Evolutionary conservation across 2,797 vertebrate species (phyloP).

Genomic region (Syndactyla subalaris): DNA sequence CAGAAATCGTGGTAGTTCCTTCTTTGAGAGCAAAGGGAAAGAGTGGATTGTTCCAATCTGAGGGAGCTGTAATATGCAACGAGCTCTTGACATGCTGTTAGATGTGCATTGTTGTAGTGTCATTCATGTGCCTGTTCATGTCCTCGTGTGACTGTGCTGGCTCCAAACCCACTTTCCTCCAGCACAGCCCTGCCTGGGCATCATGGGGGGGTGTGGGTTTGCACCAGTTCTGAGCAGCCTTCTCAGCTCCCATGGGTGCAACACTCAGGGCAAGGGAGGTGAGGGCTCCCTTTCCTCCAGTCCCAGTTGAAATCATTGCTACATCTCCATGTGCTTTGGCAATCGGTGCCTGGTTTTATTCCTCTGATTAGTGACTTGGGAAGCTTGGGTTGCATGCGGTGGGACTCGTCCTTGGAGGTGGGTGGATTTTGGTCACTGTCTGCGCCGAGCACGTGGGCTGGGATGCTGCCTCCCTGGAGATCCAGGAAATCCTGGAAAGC

Average conservation of each 20-base stretch:
- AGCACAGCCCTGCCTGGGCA: not conserved
- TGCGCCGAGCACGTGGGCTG: fast-evolving
- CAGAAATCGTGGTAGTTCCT: not conserved
- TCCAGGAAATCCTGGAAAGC: not conserved
- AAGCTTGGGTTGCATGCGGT: not conserved
- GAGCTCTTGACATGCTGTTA: not conserved
- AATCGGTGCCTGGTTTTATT: not conserved
- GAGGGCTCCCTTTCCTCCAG: not conserved
- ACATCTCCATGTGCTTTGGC: not conserved
- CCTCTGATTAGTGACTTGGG: not conserved
- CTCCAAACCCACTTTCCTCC: not conserved
- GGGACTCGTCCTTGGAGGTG: not conserved
- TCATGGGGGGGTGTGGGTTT: not conserved
- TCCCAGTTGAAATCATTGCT: not conserved
- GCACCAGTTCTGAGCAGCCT: not conserved
- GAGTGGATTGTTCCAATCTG: fast-evolving
- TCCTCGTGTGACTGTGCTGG: not conserved
- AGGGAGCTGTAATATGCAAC: fast-evolving
- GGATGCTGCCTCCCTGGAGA: not conserved
- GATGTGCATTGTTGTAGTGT: not conserved
- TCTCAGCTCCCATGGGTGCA: fast-evolving
- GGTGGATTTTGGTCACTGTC: not conserved
- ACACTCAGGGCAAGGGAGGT: fast-evolving
- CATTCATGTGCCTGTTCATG: not conserved
- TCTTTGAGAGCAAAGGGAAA: not conserved